Evolutionary conservation across 2,888 invertebrate genomes (phyloP).

Genomic region (Cataglyphis livida): DNA sequence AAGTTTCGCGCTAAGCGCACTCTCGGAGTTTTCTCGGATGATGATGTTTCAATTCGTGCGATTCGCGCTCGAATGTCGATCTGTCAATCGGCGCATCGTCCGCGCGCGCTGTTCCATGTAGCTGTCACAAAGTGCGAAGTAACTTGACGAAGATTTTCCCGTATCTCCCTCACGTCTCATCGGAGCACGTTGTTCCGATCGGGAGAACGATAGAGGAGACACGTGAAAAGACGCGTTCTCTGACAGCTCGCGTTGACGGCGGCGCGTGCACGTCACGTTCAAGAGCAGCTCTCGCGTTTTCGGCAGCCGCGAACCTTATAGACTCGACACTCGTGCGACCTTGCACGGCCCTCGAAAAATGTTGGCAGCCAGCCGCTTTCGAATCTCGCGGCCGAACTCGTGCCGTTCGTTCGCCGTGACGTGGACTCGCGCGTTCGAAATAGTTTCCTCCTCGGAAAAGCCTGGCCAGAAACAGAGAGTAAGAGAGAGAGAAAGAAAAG

Average conservation of each 20-base stretch:
- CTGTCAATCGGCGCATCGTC: background rate
- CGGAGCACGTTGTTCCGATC: slow-evolving; percentile 3
- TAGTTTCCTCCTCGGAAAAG: slow-evolving; percentile 19
- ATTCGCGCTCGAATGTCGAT: slow-evolving; percentile 3
- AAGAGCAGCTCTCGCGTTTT: slow-evolving; percentile 50
- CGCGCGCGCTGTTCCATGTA: background rate
- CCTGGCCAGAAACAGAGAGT: background rate
- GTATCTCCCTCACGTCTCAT: background rate
- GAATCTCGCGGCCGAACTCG: slow-evolving; percentile 26
- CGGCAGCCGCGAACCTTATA: slow-evolving; percentile 39
- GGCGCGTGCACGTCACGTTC: slow-evolving; percentile 42
- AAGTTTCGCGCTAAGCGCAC: background rate
- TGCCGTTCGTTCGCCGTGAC: slow-evolving; percentile 37
- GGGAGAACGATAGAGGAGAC: slow-evolving; percentile 31
- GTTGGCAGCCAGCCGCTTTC: slow-evolving; percentile 61
- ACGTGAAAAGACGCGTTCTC: slow-evolving; percentile 43
- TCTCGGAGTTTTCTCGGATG: background rate
- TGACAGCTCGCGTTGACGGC: slow-evolving; percentile 36
- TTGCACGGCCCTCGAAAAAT: slow-evolving; percentile 65
- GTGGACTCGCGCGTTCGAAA: slow-evolving; percentile 24
- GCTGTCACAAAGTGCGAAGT: slow-evolving; percentile 1
- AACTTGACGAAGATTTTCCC: slow-evolving; percentile 8
- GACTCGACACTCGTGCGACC: slow-evolving; percentile 62
- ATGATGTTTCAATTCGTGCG: background rate
- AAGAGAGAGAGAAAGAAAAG: background rate